Evolutionary conservation across 2,797 vertebrate species (phyloP), one percentile per base, ranked within the genome.

Genomic region (Chrysolophus pictus): DNA sequence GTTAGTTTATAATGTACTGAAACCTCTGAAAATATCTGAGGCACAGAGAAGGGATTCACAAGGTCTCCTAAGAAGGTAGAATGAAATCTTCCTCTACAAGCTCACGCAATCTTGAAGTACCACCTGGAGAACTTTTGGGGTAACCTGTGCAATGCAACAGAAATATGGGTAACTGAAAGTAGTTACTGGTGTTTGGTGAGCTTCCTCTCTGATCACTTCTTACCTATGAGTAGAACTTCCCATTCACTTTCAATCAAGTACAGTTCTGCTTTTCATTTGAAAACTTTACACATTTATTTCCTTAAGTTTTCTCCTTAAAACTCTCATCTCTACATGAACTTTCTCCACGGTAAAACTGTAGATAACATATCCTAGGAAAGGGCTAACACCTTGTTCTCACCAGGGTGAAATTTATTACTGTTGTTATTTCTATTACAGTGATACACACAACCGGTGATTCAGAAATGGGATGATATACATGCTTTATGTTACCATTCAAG

Each of bases 201-300:
- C 41, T 42, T 82, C 35, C n/a, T 82, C 14, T 90, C 29, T 70
- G 33, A 24, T 8, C 42, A 84, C 41, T 69, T 86, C 29, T 67
- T 51, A 49, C 55, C 26, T 33, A 67, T 58, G 29, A 12, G 17
- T 64, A 79, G 79, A 37, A 14, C 56, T 78, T 77, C n/a, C 55
- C 35, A 79, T 94, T 68, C 58, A 19, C 24, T 77, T 91, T 80
- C 33, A 55, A 37, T 24, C 21, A 71, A 73, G 49, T 33, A 56
- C 11, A 24, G 29, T 83, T 92, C 84, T 84, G 29, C 41, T 93
- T 90, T 88, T 88, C 68, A 84, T 11, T 79, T 64, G 63, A 17
- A 29, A 91, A 75, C n/a, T n/a, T 81, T 88, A 88, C 62, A n/a
- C 3, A 75, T 42, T 72, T 85, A 49, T 59, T 23, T 46, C 10